A percentile compares a stretch with the other conserved stretches of the same genome.
Conservation (phyloP, 2,113 vertebrate species). For the Tichodroma muraria region DNA sequence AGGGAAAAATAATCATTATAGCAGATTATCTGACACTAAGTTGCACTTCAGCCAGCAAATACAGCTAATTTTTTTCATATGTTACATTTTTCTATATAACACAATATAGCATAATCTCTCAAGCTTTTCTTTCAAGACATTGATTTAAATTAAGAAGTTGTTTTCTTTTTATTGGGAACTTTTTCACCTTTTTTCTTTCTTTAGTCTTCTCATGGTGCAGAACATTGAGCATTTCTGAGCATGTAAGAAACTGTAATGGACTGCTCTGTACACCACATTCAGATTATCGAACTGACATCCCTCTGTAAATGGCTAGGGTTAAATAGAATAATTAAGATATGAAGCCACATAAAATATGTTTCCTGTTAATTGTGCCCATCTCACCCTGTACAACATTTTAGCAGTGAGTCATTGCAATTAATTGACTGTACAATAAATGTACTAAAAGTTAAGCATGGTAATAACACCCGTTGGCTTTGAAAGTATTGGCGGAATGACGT, state of each 20-base stretch:
- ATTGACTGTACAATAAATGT: conserved; percentile 40
- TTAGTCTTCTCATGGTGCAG: neutral
- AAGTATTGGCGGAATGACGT: neutral
- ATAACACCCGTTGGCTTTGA: neutral
- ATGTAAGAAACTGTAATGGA: neutral
- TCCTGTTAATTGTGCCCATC: conserved; percentile 22
- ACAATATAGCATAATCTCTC: neutral
- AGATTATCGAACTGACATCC: neutral
- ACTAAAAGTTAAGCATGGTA: conserved; percentile 8
- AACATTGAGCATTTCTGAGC: neutral
- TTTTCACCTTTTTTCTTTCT: neutral
- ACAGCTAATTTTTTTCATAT: neutral
- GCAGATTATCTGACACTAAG: neutral
- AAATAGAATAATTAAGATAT: conserved; percentile 3
- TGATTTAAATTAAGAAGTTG: neutral
- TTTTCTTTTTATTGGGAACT: neutral
- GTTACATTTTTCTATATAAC: neutral
- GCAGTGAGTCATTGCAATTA: neutral
- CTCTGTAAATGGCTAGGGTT: neutral
- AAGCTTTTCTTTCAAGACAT: neutral
- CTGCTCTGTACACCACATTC: neutral
- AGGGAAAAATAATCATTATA: neutral
- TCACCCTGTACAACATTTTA: neutral
- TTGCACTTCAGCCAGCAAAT: neutral
- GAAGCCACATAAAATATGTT: neutral